Base-by-base conservation (phyloP, 2,888 invertebrate species). In the Dasypolia templi region DNA sequence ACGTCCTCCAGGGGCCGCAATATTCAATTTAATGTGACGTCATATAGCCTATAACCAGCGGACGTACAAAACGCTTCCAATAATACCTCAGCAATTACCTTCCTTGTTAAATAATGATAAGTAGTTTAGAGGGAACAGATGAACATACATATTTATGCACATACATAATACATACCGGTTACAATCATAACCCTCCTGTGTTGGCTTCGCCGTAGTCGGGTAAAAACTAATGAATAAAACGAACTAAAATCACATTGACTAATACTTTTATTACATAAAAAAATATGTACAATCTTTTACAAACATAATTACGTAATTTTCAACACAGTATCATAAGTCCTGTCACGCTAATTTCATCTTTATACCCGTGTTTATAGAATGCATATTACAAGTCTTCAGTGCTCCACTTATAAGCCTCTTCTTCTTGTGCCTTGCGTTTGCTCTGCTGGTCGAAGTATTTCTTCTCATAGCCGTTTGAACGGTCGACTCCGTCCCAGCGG, bases 401-500 rank as follows among this genome's bases (percentile, higher is more conserved):
- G 90, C 99, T 99, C 98, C 99, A 99, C 89, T 98, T 99, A 90
- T 99, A 99, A 0, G 98, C 98, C 89, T 99, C 98, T 88, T 98
- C 98, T 85, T 98, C 97, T 0, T 97, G 93, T 0, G 99, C 99
- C 84, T 97, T 97, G 84, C 96, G 97, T 35, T 97, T 97, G 92
- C 97, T 98, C 84, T 97, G 97, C 19, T 97, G 96, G n/a, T 97
- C 97, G 90, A 99, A 98, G 97, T 98, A 98, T 89, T 98, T 98
- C 88, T 97, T 98, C 93, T 99, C 99, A 92, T 99, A 99, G 0
- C 99, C 99, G 93, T 98, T 99, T 9, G 99, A 99, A 35, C 99
- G 96, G 94, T 99, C 99, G 0, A 99, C 99, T 0, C 99, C 99
- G 92, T 99, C 99, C 99, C 99, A 99, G 22, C 99, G 97, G 94